Evolutionary conservation across 2,888 invertebrate species (phyloP).

Genomic region (Brachypterus glaber): DNA sequence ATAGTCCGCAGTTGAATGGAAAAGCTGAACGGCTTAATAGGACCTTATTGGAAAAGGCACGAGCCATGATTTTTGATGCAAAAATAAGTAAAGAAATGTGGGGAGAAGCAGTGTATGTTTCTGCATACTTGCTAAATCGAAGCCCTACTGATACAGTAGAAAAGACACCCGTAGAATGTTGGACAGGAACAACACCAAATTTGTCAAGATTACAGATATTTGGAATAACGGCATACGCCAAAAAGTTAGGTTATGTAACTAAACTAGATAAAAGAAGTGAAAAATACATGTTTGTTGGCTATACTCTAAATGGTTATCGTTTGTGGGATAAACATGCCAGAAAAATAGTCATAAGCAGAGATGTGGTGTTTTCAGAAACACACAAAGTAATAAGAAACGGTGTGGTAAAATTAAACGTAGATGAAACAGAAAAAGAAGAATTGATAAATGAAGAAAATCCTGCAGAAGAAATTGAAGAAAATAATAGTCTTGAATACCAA

Average conservation of each 20-base stretch:
- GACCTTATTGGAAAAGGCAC: conserved; percentile 22
- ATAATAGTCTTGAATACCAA: conserved; percentile 8
- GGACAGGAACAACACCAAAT: conserved; percentile 23
- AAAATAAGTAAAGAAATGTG: conserved; percentile 23
- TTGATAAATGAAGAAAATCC: not conserved
- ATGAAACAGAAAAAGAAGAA: conserved; percentile 5
- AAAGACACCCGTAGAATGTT: not conserved
- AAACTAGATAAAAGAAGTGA: conserved; percentile 27
- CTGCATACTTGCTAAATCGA: conserved; percentile 27
- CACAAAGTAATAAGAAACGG: not conserved
- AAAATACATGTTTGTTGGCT: conserved; percentile 23
- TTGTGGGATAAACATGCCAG: conserved; percentile 12
- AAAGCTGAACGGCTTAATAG: conserved; percentile 19
- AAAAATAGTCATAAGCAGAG: conserved; percentile 12
- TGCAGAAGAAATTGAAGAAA: conserved; percentile 4
- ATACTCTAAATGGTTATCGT: conserved; percentile 15
- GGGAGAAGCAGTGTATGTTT: conserved; percentile 25
- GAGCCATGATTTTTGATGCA: conserved; percentile 24
- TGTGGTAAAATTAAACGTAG: not conserved
- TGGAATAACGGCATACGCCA: conserved; percentile 25
- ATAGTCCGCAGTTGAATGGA: conserved; percentile 20
- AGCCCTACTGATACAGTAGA: conserved; percentile 16
- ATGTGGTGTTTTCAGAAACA: conserved; percentile 14
- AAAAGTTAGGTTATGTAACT: conserved; percentile 21
- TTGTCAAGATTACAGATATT: conserved; percentile 26